These are phyloP conservation scores for Calonectris borealis DNA, from an alignment of 2,113 vertebrate species.

Conservation along the genomic window DNA sequence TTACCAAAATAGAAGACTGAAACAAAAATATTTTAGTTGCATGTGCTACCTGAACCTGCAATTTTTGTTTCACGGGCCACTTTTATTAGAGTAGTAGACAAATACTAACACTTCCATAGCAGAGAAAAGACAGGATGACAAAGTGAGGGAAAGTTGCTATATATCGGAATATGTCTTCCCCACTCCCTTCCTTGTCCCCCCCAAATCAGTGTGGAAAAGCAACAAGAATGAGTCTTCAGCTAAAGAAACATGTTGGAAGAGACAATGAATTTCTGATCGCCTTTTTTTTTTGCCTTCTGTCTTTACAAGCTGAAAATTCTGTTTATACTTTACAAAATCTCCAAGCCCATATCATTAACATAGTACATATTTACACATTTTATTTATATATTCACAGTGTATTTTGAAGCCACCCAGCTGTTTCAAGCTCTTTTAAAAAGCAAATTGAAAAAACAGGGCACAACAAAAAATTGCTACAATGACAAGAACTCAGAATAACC, in stretches of 20 bases:
- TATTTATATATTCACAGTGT: not conserved
- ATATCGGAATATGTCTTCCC: not conserved
- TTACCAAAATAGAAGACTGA: not conserved
- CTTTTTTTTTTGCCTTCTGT: not conserved
- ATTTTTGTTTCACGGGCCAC: not conserved
- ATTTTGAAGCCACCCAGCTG: not conserved
- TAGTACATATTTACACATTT: not conserved
- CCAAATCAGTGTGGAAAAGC: not conserved
- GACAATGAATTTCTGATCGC: not conserved
- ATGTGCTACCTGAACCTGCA: not conserved
- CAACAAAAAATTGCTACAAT: not conserved
- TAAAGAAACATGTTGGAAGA: not conserved
- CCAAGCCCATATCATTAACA: not conserved
- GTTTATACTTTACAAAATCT: not conserved
- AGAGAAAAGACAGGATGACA: not conserved
- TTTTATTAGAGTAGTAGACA: not conserved
- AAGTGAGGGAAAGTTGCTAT: not conserved
- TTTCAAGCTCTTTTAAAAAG: not conserved
- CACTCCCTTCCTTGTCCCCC: not conserved
- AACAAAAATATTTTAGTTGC: not conserved
- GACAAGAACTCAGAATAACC: not conserved
- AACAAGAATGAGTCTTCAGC: not conserved
- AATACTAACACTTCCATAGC: not conserved
- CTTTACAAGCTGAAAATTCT: not conserved
- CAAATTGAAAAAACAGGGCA: not conserved